Percentiles rank a stretch among this genome's conserved stretches.
phyloP scores from a whole-genome alignment of 2,888 invertebrate genomes.

The Xanthorhoe spadicearia region DNA sequence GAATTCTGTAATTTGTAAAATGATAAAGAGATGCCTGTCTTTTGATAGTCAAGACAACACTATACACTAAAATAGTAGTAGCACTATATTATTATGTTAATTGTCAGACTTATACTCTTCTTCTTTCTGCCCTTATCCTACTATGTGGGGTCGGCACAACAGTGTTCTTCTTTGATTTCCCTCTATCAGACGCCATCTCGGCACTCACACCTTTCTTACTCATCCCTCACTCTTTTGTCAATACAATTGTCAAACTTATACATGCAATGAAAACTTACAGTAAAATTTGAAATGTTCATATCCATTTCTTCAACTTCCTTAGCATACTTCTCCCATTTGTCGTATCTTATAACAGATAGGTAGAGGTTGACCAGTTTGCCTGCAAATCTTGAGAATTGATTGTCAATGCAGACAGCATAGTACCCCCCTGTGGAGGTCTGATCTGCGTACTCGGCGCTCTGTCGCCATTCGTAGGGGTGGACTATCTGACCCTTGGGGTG shows the following conservation, averaged over 20 bases:
- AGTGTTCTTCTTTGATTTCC: too few relatives aligned
- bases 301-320: constrained; percentile 95
- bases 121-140: too few relatives aligned
- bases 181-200: too few relatives aligned
- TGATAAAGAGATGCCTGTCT: not conserved
- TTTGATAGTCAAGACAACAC: too few relatives aligned
- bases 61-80: too few relatives aligned
- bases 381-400: constrained; percentile 96
- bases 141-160: too few relatives aligned
- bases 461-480: constrained; percentile 95
- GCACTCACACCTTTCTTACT: too few relatives aligned
- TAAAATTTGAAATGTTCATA: constrained; percentile 95
- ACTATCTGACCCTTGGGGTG: constrained; percentile 94
- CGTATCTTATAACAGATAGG: constrained; percentile 95
- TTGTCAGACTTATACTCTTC: too few relatives aligned
- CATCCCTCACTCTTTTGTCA: too few relatives aligned
- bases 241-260: too few relatives aligned
- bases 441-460: constrained; percentile 95
- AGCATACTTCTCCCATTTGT: constrained; percentile 96
- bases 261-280: constrained; percentile 83
- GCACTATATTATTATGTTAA: too few relatives aligned
- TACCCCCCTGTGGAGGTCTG: constrained; percentile 92
- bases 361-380: constrained; percentile 95
- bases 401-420: constrained; percentile 96
- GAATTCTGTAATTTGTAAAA: constrained; percentile 83